These are phyloP conservation scores for Clarias laeviceps DNA, from an alignment of 2,797 vertebrate genomes.

Conservation along the genomic window DNA sequence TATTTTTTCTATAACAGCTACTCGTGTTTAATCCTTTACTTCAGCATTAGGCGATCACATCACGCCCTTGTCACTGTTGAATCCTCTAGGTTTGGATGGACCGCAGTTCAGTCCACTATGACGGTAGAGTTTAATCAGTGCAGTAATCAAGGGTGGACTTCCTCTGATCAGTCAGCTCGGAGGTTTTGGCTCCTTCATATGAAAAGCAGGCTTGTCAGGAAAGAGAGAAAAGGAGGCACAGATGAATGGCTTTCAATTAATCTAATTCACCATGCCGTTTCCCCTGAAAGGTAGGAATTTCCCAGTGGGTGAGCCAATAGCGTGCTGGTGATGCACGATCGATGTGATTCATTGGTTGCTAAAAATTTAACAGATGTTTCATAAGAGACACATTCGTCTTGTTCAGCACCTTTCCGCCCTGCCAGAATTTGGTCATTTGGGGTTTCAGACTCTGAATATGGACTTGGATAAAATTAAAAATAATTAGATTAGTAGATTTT, in stretches of 20 bases:
- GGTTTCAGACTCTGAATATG: slow-evolving; percentile 16
- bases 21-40: not conserved
- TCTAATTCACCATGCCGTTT: slow-evolving; percentile 64
- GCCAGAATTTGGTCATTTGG: slow-evolving; percentile 59
- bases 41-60: not conserved
- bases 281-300: slow-evolving; percentile 67
- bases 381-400: slow-evolving; percentile 67
- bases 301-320: slow-evolving; percentile 69
- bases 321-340: slow-evolving; percentile 65
- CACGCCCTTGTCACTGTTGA: not conserved
- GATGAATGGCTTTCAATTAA: slow-evolving; percentile 64
- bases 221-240: slow-evolving; percentile 38
- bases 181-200: slow-evolving; percentile 33
- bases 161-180: slow-evolving; percentile 42
- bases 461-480: slow-evolving; percentile 42
- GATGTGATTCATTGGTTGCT: slow-evolving; percentile 68
- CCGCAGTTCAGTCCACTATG: slow-evolving; percentile 6
- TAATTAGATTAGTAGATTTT: slow-evolving; percentile 51
- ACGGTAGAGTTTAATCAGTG: slow-evolving; percentile 46
- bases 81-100: not conserved
- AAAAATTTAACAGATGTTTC: slow-evolving; percentile 75
- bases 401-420: slow-evolving; percentile 51
- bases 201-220: slow-evolving; percentile 40
- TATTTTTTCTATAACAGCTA: not conserved
- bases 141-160: slow-evolving; percentile 48